phyloP scores from a whole-genome alignment of 2,113 vertebrate species.

The Gambusia holbrooki region DNA sequence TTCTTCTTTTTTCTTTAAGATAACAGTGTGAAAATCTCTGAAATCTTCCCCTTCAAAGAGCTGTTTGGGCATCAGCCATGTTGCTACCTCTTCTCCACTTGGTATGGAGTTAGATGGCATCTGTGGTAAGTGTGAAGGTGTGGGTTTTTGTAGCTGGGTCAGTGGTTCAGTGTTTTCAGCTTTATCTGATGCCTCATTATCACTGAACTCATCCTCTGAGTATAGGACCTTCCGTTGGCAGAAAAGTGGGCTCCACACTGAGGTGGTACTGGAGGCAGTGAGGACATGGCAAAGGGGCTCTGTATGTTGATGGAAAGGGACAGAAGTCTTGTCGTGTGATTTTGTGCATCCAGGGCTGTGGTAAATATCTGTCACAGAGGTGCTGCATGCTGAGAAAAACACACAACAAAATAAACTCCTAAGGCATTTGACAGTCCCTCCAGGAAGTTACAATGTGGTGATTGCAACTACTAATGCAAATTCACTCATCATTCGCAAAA shows the following conservation, averaged over 20 bases:
- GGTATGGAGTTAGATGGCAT: conserved; percentile 22
- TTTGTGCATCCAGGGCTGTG: conserved; percentile 47
- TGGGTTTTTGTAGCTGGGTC: conserved; percentile 64
- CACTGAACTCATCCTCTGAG: conserved; percentile 81
- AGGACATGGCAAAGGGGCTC: conserved; percentile 77
- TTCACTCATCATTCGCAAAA: no score
- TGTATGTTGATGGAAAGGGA: conserved; percentile 65
- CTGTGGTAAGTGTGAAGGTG: conserved; percentile 12
- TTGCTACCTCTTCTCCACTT: conserved; percentile 26
- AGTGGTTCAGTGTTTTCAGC: conserved; percentile 38
- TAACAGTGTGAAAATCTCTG: conserved; percentile 72
- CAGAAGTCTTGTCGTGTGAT: conserved; percentile 20
- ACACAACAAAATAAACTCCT: not conserved
- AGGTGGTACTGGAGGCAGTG: conserved; percentile 80
- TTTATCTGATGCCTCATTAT: conserved; percentile 74
- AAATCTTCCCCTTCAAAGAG: conserved; percentile 76
- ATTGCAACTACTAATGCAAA: no score
- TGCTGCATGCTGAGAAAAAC: conserved; percentile 11
- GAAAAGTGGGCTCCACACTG: conserved; percentile 85
- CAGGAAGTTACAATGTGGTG: no score
- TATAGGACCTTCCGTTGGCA: conserved; percentile 85
- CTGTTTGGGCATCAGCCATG: conserved; percentile 57
- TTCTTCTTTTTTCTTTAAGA: conserved; percentile 71
- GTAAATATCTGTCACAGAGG: conserved; percentile 61
- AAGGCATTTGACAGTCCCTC: no score